Base-by-base conservation (phyloP, 2,797 vertebrate species). In the Borostomias antarcticus region DNA sequence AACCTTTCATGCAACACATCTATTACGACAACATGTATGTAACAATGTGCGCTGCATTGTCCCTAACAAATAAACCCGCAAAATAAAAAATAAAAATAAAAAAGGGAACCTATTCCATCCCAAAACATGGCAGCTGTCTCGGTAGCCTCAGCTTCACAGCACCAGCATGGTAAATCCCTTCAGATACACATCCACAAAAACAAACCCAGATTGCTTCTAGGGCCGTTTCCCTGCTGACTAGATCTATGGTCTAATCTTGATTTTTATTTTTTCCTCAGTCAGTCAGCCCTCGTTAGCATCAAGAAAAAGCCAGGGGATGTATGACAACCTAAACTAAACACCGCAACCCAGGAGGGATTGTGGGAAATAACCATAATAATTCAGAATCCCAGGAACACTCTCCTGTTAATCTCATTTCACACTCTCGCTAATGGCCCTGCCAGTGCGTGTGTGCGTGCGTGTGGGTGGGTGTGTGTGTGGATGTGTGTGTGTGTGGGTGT, bases 381-480 rank as follows among this genome's bases (percentile, higher is more conserved):
- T 80, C 11, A 66, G 74, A 84, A 79, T 82, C 68, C 63, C 58
- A 29, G 10, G 62, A 76, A 83, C 68, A 64, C 66, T 85, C 61
- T 70, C 8, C 58, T 69, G 68, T 77, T 85, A 85, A 86, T 86
- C 75, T 70, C 69, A 50, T 74, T 84, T 75, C 68, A 68, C 32
- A 43, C 69, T 47, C 54, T 58, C 64, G 64, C 54, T 80, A 76
- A 81, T 77, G 75, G 69, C 64, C 58, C 69, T 5, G 59, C 74
- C 72, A 73, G 9, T 70, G 9, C 32, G 5, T 50, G 13, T 48
- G 59, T 62, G 25, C 50, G 40, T 30, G 45, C 32, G 59, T 17
- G 40, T 62, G 59, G 1, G 56, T 32, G 56, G 35, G 56, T 58
- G 30, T 32, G 56, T 58, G 56, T 58, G 28, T 58, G 30, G 35